Percentiles rank a stretch among this genome's conserved stretches.
phyloP scores from a whole-genome alignment of 1,140 invertebrate genomes.

The Atopsyche davidsoni region DNA sequence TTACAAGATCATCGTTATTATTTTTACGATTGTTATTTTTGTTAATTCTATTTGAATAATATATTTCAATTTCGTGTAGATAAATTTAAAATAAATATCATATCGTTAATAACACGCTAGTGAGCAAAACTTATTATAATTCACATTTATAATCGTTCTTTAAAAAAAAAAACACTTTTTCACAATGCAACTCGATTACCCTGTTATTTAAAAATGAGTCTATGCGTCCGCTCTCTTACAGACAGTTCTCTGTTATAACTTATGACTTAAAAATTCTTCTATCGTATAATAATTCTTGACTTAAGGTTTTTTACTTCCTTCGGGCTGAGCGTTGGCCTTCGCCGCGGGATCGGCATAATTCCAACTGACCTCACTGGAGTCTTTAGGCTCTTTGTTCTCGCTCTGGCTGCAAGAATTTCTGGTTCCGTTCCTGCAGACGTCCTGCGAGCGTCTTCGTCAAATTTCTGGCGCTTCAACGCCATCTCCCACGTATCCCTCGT shows the following conservation, averaged over 20 bases:
- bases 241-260: too few species aligned
- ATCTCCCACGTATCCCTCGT: slow-evolving; percentile 82
- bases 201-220: slow-evolving; percentile 15
- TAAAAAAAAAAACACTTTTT: too few species aligned
- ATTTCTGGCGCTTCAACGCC: slow-evolving; percentile 51
- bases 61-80: too few species aligned
- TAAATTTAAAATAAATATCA: too few species aligned
- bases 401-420: slow-evolving; percentile 10
- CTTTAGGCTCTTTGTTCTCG: slow-evolving; percentile 24
- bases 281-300: too few species aligned
- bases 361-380: slow-evolving; percentile 21
- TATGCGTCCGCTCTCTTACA: slow-evolving; percentile 4
- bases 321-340: slow-evolving; percentile 12
- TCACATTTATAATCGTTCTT: too few species aligned
- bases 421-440: slow-evolving; percentile 32
- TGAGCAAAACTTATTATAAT: too few species aligned
- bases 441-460: slow-evolving; percentile 54
- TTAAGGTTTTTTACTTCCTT: slow-evolving; percentile 18
- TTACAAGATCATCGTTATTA: neutral
- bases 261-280: too few species aligned
- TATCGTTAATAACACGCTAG: too few species aligned
- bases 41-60: neutral
- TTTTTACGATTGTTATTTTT: neutral
- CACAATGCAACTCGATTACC: slow-evolving; percentile 12
- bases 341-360: slow-evolving; percentile 9